Base-by-base conservation (phyloP, 92 coral and sea anemone genomes). In the Parazoanthus atlanticus region DNA sequence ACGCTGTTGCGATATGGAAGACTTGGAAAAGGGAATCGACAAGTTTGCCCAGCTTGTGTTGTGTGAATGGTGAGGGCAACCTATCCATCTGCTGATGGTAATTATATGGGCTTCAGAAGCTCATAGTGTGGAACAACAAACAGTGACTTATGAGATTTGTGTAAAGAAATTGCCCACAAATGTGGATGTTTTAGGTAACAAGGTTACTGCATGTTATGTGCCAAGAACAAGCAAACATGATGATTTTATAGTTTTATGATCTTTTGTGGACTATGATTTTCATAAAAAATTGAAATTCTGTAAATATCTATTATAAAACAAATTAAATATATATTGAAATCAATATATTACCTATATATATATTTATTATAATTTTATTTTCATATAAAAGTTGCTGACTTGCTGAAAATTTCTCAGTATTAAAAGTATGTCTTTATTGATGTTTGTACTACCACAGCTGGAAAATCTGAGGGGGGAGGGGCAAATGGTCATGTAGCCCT, bases 21-120 rank as follows among this genome's bases (percentile, higher is more conserved):
- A 52, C 86, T 90, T 8, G 92, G 92, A 9, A 90, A 90, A 76
- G 92, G 90, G 34, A 90, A 90, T 84, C 85, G 89, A 26, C 30
- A 67, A 28, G 89, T 89, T 43, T 66, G 70, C 52, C 92, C 86
- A 10, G 77, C 89, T 2, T 90, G 92, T 90, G 89, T 76, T 13
- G 92, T 90, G 11, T 26, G 75, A 26, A 85, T 58, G 76, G 84
- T 90, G 31, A 32, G 92, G 23, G n/a, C 34, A 19, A 69, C 82
- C 28, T 90, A 90, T n/a, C 92, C 89, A 17, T 32, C 92, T 1
- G 86, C 89, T 47, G 92, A 77, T 54, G 83, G 83, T 41, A 74
- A 52, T 7, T 89, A 89, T 69, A 85, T 89, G 92, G 89, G 89
- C 10, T 89, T 89, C 88, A 74, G 54, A 76, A 86, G 82, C 64